These are phyloP conservation scores for Scomber colias DNA, from an alignment of 2,113 vertebrate genomes.

Conservation along the genomic window DNA sequence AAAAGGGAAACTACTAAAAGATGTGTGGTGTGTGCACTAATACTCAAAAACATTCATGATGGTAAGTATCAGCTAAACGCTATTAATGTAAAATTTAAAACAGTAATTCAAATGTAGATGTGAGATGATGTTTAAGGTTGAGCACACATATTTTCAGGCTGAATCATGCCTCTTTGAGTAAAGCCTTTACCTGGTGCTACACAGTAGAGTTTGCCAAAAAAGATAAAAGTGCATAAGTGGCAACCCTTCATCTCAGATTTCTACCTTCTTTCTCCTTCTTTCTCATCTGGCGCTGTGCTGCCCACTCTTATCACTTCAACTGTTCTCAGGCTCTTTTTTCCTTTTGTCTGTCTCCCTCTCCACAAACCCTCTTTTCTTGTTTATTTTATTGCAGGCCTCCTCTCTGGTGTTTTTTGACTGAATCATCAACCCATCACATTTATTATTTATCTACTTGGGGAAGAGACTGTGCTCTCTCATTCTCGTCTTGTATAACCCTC, in stretches of 20 bases:
- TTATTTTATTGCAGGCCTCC: slow-evolving; percentile 61
- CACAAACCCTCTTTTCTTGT: slow-evolving; percentile 49
- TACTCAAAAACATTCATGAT: background rate
- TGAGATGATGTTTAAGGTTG: background rate
- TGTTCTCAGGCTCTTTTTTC: slow-evolving; percentile 59
- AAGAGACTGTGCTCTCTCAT: slow-evolving; percentile 30
- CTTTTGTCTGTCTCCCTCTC: slow-evolving; percentile 36
- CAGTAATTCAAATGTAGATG: background rate
- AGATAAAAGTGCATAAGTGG: slow-evolving; percentile 25
- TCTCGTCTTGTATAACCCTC: slow-evolving; percentile 37
- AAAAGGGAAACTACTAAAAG: background rate
- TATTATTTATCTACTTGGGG: slow-evolving; percentile 72
- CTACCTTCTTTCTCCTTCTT: background rate
- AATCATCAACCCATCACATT: slow-evolving; percentile 66
- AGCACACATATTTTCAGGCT: background rate
- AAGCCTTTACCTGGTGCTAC: slow-evolving; percentile 31
- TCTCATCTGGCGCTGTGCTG: slow-evolving; percentile 45
- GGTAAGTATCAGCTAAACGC: background rate
- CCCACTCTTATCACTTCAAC: slow-evolving; percentile 59
- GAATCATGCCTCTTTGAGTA: background rate
- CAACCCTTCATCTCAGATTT: slow-evolving; percentile 48
- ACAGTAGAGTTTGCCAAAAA: slow-evolving; percentile 38
- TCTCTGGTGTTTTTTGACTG: slow-evolving; percentile 56
- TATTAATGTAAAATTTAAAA: background rate
- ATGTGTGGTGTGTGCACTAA: background rate